These are phyloP conservation scores for Disparrhopalites patrizii DNA, from an alignment of 2,888 invertebrate genomes.

Conservation along the genomic window DNA sequence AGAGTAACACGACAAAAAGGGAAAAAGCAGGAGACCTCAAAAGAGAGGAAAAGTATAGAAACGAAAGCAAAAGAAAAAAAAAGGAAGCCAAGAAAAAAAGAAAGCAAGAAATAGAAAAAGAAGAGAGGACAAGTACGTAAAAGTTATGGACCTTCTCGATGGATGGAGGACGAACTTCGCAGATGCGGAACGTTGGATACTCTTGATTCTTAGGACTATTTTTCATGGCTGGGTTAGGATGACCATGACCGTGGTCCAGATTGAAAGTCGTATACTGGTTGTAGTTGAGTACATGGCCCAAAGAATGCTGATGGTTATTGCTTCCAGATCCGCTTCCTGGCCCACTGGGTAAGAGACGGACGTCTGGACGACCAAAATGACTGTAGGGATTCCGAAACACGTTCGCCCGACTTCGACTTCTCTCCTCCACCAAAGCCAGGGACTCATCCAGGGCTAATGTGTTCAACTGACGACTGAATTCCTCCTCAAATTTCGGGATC, in stretches of 20 bases:
- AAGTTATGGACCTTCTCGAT: slow-evolving; percentile 49
- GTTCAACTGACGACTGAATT: slow-evolving; percentile 48
- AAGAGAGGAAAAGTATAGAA: too few relatives aligned
- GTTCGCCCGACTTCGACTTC: slow-evolving; percentile 40
- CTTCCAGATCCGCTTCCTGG: slow-evolving; percentile 31
- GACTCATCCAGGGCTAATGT: slow-evolving; percentile 49
- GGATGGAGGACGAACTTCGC: slow-evolving; percentile 50
- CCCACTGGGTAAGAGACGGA: slow-evolving; percentile 44
- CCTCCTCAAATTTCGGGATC: slow-evolving; percentile 46
- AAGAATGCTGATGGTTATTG: slow-evolving; percentile 30
- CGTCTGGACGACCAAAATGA: slow-evolving; percentile 49
- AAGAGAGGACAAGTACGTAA: neutral
- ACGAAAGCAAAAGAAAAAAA: neutral
- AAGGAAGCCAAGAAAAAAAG: neutral
- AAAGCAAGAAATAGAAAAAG: neutral
- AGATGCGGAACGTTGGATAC: slow-evolving; percentile 49
- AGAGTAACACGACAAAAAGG: too few relatives aligned
- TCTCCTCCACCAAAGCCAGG: slow-evolving; percentile 49
- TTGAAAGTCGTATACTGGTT: slow-evolving; percentile 41
- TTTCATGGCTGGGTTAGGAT: slow-evolving; percentile 26
- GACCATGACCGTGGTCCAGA: slow-evolving; percentile 39
- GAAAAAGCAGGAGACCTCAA: too few relatives aligned
- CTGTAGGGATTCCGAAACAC: slow-evolving; percentile 49
- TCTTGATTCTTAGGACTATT: slow-evolving; percentile 33
- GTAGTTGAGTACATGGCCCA: slow-evolving; percentile 35